These are phyloP conservation scores for Melieria omissa DNA, from an alignment of 2,888 invertebrate species.

Conservation along the genomic window DNA sequence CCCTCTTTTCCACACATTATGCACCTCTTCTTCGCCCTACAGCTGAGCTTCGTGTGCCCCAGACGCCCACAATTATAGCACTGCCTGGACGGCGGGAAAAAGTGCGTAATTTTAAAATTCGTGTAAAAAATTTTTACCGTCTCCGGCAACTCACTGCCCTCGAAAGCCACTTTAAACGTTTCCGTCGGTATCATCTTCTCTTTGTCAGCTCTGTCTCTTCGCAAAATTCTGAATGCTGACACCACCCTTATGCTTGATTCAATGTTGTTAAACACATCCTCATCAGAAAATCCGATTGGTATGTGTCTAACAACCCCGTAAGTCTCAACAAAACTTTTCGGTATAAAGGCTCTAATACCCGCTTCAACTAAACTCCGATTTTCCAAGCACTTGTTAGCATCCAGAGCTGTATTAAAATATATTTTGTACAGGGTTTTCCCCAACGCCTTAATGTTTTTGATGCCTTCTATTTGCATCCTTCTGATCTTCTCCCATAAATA, in stretches of 20 bases:
- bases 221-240: no score
- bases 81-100: not conserved
- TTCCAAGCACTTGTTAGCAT: not conserved
- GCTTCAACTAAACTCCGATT: not conserved
- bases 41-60: not conserved
- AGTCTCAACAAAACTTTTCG: not conserved
- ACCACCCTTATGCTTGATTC: not conserved
- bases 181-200: no score
- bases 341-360: not conserved
- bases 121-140: not conserved
- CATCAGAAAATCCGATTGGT: not conserved
- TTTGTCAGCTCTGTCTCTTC: no score
- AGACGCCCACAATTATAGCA: not conserved
- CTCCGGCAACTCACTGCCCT: not conserved
- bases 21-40: not conserved
- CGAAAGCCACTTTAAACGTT: not conserved
- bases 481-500: not conserved
- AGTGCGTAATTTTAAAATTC: not conserved
- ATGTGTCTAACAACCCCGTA: not conserved
- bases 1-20: not conserved
- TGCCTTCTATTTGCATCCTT: not conserved
- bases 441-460: not conserved
- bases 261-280: not conserved
- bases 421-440: slow-evolving; percentile 8
- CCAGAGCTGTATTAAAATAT: not conserved